These are phyloP conservation scores for Junonia oenone DNA, from an alignment of 2,888 invertebrate genomes.

Conservation along the genomic window DNA sequence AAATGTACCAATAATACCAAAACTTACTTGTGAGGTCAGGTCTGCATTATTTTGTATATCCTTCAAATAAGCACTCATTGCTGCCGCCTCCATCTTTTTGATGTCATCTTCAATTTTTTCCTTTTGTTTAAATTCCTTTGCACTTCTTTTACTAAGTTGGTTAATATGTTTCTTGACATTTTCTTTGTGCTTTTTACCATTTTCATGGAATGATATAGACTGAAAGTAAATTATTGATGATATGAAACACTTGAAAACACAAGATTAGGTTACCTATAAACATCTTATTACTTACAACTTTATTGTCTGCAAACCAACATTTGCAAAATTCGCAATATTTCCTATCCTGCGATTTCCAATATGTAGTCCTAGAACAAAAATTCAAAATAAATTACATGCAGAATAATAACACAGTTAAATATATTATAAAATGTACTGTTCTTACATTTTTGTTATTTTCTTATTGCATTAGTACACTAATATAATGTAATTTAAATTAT, in stretches of 20 bases:
- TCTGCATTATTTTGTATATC: conserved; percentile 87
- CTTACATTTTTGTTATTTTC: not conserved
- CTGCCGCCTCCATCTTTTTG: conserved; percentile 93
- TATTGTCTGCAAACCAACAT: conserved; percentile 98
- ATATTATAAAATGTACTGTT: too few relatives aligned
- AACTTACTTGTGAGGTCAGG: conserved; percentile 77
- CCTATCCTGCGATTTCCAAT: conserved; percentile 97
- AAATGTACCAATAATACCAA: not conserved
- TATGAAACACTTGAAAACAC: not conserved
- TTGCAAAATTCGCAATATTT: conserved; percentile 99
- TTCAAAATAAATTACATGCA: not conserved
- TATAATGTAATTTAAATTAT: too few relatives aligned
- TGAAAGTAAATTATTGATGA: conserved; percentile 52
- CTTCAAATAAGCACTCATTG: conserved; percentile 91
- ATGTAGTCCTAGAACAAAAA: conserved; percentile 87
- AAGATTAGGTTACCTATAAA: not conserved
- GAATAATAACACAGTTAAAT: too few relatives aligned
- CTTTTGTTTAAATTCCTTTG: conserved; percentile 87
- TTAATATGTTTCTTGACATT: conserved; percentile 93
- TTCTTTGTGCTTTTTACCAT: conserved; percentile 94
- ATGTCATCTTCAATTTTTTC: conserved; percentile 89
- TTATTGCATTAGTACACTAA: not conserved
- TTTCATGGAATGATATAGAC: conserved; percentile 97
- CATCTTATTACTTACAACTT: conserved; percentile 82
- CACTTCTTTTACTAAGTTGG: conserved; percentile 90